These are phyloP conservation scores for Drosophila prosaltans DNA, from an alignment of 1,140 invertebrate genomes.

Conservation along the genomic window DNA sequence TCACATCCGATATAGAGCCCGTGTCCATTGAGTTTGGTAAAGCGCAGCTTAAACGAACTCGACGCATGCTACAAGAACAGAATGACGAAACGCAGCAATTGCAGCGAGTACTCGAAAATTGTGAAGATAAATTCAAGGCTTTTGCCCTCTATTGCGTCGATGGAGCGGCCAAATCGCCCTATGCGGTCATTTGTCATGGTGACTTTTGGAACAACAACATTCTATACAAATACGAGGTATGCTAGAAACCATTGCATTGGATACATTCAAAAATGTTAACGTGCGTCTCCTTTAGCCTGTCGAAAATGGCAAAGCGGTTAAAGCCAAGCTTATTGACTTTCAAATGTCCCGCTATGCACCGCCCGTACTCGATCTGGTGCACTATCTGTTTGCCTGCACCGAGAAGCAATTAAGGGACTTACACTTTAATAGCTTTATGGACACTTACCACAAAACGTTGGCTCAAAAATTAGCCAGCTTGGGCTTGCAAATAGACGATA, in stretches of 20 bases:
- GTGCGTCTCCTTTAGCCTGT: not conserved
- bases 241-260: not conserved
- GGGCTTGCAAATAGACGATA: conserved; percentile 78
- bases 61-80: conserved; percentile 32
- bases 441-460: conserved; percentile 83
- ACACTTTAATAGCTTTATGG: conserved; percentile 82
- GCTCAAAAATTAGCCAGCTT: conserved; percentile 67
- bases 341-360: conserved; percentile 83
- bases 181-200: conserved; percentile 67
- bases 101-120: conserved; percentile 32
- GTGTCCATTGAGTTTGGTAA: conserved; percentile 66
- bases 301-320: conserved; percentile 27
- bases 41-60: conserved; percentile 41
- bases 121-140: conserved; percentile 51
- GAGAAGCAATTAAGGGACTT: conserved; percentile 81
- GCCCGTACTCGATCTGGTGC: conserved; percentile 83
- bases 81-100: not conserved
- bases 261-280: too few relatives aligned
- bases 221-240: conserved; percentile 58
- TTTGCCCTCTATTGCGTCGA: conserved; percentile 49
- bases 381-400: conserved; percentile 84
- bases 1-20: conserved; percentile 45
- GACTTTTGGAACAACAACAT: conserved; percentile 74
- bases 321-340: conserved; percentile 84
- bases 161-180: conserved; percentile 36